Evolutionary conservation across 2,888 invertebrate species (phyloP), one percentile per base, ranked within the genome.

Genomic region (Eurois occulta): DNA sequence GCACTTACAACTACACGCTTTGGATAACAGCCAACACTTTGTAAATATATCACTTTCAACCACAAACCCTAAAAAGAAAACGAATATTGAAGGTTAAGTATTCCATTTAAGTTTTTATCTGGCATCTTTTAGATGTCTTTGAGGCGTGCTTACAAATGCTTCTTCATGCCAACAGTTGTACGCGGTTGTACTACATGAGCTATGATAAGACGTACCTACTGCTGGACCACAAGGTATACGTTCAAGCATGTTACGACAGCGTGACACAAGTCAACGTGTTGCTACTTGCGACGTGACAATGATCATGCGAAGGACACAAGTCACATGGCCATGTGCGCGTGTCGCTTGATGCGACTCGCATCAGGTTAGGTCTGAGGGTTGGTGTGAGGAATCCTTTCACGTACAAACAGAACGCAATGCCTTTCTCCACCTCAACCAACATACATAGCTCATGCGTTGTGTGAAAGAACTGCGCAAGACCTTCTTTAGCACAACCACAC

Each of bases 1-100:
- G 21, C 83, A 71, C 62, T 77, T 65, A 68, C 60, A 35, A n/a
- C 16, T 13, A 38, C 58, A 68, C 60, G 66, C n/a, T 60, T 76
- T 83, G 83, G 83, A 81, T n/a, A 4, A 13, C 46, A 38, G 72
- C 86, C 86, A 86, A 60, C 35, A 48, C 65, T 85, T 81, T 70
- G 76, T 60, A 64, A 65, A 60, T 72, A 62, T 38, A 75, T 72
- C 38, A 18, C 35, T 75, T 58, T 72, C 68, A 60, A 5, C 38
- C 24, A 69, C 32, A 62, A 10, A 64, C 28, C 41, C 55, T 46
- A 65, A 78, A 81, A 67, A 62, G 66, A 67, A 67, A 67, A 21
- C 46, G 68, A 71, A 66, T 68, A 71, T 41, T 84, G 70, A 79
- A 81, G 71, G 84, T 64, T 71, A 78, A 62, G 65, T 43, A 81